Base-by-base conservation (phyloP, 1,140 invertebrate genomes). In the Sminthurinus signatus region DNA sequence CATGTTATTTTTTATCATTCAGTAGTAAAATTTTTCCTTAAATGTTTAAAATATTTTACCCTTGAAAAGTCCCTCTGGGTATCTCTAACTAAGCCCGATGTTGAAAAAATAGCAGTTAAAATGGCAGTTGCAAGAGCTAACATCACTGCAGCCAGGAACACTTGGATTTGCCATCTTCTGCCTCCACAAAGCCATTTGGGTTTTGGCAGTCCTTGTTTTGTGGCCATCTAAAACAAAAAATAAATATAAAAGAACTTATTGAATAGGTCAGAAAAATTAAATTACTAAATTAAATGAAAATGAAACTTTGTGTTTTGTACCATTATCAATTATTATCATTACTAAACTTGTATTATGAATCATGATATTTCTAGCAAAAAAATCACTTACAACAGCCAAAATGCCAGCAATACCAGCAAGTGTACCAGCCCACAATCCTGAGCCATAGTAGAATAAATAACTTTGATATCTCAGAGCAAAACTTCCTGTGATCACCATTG, bases 371-470 rank as follows among this genome's bases (percentile, higher is more conserved):
- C n/a, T n/a, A n/a, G n/a, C n/a, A n/a, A n/a, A n/a, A n/a, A n/a
- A n/a, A n/a, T n/a, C n/a, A n/a, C n/a, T n/a, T n/a, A n/a, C n/a
- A n/a, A 68, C 62, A 21, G 46, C 54, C 2, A 72, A 39, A 2
- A 68, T 68, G 17, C 69, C 69, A 17, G 57, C 27, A 36, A 71
- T 65, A 10, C 65, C 69, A 0, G 64, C 60, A 4, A 71, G 28
- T 2, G 54, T 66, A 21, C 69, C 69, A 10, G 69, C 60, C 70
- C 67, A 72, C 2, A 69, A 39, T 10, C 66, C 67, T 1, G 66
- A 60, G 19, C 70, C 67, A 51, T 72, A 72, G 54, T 68, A 67
- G 54, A 72, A 68, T 15, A 69, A 31, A 31, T 72, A 68, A 43
- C 67, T 72, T 42, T 68, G 64, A 51, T 68, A 72, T 32, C 67